Evolutionary conservation across 64 coral and sea anemone genomes (phyloP), one percentile per base, ranked within the genome.

Genomic region (Stylophora pistillata): DNA sequence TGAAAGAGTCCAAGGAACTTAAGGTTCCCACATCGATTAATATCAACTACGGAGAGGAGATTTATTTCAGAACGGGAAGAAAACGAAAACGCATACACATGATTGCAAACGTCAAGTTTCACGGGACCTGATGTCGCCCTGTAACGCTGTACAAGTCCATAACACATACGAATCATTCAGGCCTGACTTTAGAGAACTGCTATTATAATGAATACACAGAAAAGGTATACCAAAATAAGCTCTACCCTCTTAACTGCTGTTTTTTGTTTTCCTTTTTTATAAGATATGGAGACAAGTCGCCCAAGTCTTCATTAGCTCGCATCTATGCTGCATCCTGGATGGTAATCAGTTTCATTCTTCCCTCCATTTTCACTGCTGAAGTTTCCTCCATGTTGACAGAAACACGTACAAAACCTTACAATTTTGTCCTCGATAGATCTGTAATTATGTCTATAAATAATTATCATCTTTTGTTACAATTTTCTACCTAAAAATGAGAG

Each of bases 241-340:
- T 11, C 20, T 25, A 28, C 26, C 20, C 17, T 21, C 15, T 23
- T n/a, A 25, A 68, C 29, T 13, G 25, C 10, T 29, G 17, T 4
- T 4, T 30, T 32, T 80, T 56, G n/a, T 9, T 61, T 31, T 27
- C 5, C 20, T 64, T 23, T 17, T 64, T 5, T 23, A 9, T 32
- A 21, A 91, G 89, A 17, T 91, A 76, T 74, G 89, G 79, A 10
- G 89, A 91, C n/a, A 91, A 75, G 30, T 63, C 78, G 1, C 68
- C 89, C 5, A 71, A 57, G 30, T 74, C 79, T 29, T 53, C 75
- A 14, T 37, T 72, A 21, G 89, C 66, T 20, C 89, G 89, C 41
- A 75, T 85, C 30, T 91, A 74, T 65, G 66, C 69, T 11, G 73
- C 82, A 17, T n/a, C 65, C 1, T 91, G 89, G 89, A 91, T 91